Conservation (phyloP, 2,113 vertebrate genomes). For the Caracal caracal region DNA sequence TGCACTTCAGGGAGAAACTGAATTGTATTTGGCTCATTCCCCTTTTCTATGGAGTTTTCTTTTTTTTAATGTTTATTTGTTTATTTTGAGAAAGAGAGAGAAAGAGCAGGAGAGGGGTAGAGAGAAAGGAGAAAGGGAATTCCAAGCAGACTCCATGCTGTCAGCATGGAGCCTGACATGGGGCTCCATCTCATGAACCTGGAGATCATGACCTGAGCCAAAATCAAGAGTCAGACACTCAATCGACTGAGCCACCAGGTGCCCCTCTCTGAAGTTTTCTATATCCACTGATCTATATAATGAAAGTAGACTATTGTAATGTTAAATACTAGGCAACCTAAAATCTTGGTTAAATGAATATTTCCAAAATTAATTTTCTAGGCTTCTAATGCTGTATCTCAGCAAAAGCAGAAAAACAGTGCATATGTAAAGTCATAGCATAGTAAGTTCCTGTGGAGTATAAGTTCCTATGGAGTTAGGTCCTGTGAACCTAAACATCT, state of each 20-base stretch:
- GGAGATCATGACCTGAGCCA: no score
- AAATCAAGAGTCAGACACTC: no score
- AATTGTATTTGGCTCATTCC: not conserved
- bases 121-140: no score
- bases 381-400: not conserved
- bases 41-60: not conserved
- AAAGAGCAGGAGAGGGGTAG: no score
- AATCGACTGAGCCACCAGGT: no score
- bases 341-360: not conserved
- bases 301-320: not conserved
- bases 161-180: no score
- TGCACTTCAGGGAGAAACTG: not conserved
- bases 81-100: no score
- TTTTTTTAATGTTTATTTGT: no score
- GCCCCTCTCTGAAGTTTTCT: not conserved
- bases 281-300: not conserved
- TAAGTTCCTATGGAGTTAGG: no score
- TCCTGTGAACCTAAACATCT: not conserved
- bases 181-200: no score
- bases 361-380: conserved; percentile 32
- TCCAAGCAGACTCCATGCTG: no score
- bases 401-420: not conserved
- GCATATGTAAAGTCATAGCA: not conserved
- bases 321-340: not conserved
- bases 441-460: not conserved